phyloP scores from a whole-genome alignment of 2,888 invertebrate species.

The Auanema freiburgensis region DNA sequence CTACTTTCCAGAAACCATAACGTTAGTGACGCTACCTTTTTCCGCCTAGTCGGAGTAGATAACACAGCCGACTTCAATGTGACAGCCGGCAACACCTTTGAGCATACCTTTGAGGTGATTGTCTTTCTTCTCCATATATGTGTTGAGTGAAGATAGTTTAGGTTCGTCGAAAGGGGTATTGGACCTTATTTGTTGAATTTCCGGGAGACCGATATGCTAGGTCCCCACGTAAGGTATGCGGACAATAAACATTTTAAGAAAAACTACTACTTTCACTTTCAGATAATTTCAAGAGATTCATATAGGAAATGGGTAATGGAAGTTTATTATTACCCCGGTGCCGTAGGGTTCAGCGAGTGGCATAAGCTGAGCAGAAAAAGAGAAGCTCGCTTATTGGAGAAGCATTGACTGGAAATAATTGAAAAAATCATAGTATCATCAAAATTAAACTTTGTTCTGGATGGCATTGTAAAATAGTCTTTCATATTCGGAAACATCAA shows the following conservation, averaged over 20 bases:
- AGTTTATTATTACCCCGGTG: slow-evolving; percentile 55
- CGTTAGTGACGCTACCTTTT: slow-evolving; percentile 61
- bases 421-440: too few relatives aligned
- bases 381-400: slow-evolving; percentile 13
- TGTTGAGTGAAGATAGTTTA: too few relatives aligned
- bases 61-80: slow-evolving; percentile 63
- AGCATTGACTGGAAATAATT: too few relatives aligned
- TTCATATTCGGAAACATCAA: too few relatives aligned
- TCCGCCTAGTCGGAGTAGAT: slow-evolving; percentile 62
- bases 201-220: slow-evolving; percentile 61
- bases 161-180: slow-evolving; percentile 61
- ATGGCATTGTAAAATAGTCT: too few relatives aligned
- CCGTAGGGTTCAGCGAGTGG: slow-evolving; percentile 54
- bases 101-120: slow-evolving; percentile 60
- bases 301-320: slow-evolving; percentile 63
- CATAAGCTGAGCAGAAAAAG: slow-evolving; percentile 39
- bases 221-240: slow-evolving; percentile 53
- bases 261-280: slow-evolving; percentile 7
- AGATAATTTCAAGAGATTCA: slow-evolving; percentile 63
- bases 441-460: too few relatives aligned
- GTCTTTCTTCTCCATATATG: background rate
- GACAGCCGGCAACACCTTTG: slow-evolving; percentile 59
- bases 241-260: background rate
- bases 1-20: slow-evolving; percentile 59
- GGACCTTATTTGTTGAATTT: slow-evolving; percentile 64